These are phyloP conservation scores for Agrilus mali DNA, from an alignment of 2,888 invertebrate species.

Conservation along the genomic window DNA sequence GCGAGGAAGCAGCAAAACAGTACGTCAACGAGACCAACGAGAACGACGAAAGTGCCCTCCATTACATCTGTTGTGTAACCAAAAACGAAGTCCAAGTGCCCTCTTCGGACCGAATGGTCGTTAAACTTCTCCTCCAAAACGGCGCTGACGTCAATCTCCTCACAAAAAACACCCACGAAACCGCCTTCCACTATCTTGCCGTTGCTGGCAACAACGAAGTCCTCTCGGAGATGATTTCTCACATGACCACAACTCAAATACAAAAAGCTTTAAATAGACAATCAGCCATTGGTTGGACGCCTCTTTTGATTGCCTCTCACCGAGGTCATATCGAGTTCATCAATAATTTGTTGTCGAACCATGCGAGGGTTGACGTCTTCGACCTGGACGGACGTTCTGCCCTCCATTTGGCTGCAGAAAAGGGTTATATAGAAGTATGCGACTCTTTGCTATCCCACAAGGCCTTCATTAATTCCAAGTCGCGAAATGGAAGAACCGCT, in stretches of 20 bases:
- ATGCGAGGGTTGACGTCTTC: constrained; percentile 97
- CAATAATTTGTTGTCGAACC: constrained; percentile 76
- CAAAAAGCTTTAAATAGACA: constrained; percentile 91
- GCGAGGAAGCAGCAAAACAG: constrained; percentile 63
- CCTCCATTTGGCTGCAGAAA: constrained; percentile 88
- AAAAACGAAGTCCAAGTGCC: constrained; percentile 65
- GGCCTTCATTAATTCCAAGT: constrained; percentile 98
- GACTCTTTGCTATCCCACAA: constrained; percentile 86
- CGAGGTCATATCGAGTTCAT: constrained; percentile 92
- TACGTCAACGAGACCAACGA: constrained; percentile 82
- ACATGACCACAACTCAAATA: constrained; percentile 81
- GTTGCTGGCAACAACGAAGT: constrained; percentile 93
- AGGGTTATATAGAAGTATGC: constrained; percentile 81
- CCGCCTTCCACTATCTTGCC: constrained; percentile 92
- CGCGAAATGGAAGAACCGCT: constrained; percentile 91
- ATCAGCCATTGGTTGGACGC: constrained; percentile 92
- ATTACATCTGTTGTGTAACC: constrained; percentile 84
- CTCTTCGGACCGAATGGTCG: constrained; percentile 72
- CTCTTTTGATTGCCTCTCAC: constrained; percentile 89
- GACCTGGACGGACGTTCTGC: constrained; percentile 93
- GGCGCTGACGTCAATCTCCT: constrained; percentile 81
- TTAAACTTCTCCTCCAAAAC: constrained; percentile 76
- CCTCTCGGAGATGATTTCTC: constrained; percentile 83
- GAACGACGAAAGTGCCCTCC: constrained; percentile 88
- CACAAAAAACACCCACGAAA: constrained; percentile 80